These are phyloP conservation scores for Sorex araneus DNA, from an alignment of 2,113 vertebrate species.

Conservation along the genomic window DNA sequence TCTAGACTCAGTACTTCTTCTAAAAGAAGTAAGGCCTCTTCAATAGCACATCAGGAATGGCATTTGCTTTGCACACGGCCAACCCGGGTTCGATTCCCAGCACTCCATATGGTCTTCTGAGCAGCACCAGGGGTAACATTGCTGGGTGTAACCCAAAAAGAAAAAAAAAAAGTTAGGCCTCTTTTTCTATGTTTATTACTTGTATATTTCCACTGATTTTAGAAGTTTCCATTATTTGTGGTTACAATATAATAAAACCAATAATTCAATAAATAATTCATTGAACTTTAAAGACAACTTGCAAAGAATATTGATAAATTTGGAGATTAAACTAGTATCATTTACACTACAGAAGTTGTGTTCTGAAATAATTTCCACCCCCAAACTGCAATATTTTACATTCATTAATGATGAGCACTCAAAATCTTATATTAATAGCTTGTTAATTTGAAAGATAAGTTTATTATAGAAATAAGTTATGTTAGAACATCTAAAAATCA, in stretches of 20 bases:
- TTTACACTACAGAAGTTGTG: background rate
- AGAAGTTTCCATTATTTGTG: slow-evolving; percentile 7
- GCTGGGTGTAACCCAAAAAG: no score
- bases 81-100: no score
- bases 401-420: slow-evolving; percentile 28
- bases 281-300: background rate
- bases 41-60: no score
- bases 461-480: slow-evolving; percentile 24
- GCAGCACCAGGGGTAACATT: no score
- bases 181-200: background rate
- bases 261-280: background rate
- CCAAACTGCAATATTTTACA: slow-evolving; percentile 28
- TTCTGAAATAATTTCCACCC: slow-evolving; percentile 42
- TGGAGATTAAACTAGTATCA: background rate
- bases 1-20: background rate
- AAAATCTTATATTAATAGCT: slow-evolving; percentile 19
- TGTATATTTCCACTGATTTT: background rate
- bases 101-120: no score
- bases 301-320: background rate
- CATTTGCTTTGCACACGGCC: no score
- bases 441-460: slow-evolving; percentile 53
- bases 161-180: background rate
- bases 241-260: slow-evolving; percentile 25
- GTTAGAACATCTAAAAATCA: slow-evolving; percentile 9
- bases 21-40: background rate